A percentile compares a stretch with the other conserved stretches of the same genome.
Conservation (phyloP, 2,113 vertebrate genomes). For the Catharus fuscescens region DNA sequence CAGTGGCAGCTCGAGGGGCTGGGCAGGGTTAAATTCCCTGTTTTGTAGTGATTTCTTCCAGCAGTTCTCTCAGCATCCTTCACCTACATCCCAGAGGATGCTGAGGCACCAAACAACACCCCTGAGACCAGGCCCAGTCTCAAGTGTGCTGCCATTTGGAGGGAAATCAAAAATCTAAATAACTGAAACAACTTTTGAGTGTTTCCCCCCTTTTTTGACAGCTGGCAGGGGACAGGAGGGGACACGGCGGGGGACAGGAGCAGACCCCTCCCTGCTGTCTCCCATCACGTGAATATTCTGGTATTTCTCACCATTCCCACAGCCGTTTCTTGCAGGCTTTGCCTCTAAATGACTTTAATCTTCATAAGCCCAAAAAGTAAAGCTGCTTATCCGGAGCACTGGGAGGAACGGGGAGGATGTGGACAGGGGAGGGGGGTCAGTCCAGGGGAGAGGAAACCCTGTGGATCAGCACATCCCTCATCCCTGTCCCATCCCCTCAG, state of each 20-base stretch:
- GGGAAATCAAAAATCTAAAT: not conserved
- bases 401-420: not conserved
- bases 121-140: not conserved
- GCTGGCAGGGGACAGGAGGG: not conserved
- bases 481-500: fast-evolving
- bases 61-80: not conserved
- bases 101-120: not conserved
- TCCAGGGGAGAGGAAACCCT: not conserved
- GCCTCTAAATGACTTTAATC: constrained; percentile 61
- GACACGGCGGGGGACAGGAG: fast-evolving
- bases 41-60: fast-evolving
- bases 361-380: constrained; percentile 47
- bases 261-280: not conserved
- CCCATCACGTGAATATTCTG: not conserved
- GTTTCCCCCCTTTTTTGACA: fast-evolving
- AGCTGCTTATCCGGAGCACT: not conserved
- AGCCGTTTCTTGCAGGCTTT: constrained; percentile 31
- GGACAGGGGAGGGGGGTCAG: not conserved
- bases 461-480: not conserved
- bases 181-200: fast-evolving
- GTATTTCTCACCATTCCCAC: not conserved
- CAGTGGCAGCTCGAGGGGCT: fast-evolving
- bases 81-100: not conserved
- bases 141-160: fast-evolving
- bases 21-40: not conserved